Evolutionary conservation across 2,797 vertebrate species (phyloP), one percentile per base, ranked within the genome.

Genomic region (Trachurus trachurus): DNA sequence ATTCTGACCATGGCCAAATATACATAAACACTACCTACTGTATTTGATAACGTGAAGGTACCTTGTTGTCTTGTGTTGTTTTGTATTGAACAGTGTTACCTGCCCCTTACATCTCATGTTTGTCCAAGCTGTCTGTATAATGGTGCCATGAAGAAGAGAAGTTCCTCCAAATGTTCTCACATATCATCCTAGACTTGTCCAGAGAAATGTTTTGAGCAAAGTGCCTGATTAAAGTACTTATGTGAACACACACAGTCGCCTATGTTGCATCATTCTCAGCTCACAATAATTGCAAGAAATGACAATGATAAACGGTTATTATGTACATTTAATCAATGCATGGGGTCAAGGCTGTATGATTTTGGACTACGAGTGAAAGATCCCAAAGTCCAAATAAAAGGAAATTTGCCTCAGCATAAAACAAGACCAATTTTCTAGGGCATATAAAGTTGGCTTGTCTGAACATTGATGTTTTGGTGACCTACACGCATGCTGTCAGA

Each of bases 141-240:
- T 31, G 22, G 72, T 87, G 84, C 79, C 76, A 80, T 71, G 70
- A 64, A 82, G 63, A 81, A 71, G 66, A 81, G 45, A 80, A 74
- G 73, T 40, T 70, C 62, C 69, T 85, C 59, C 65, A 78, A 50
- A 79, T 84, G 73, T 84, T 83, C 78, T 72, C 62, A 63, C 76
- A 64, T 83, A 80, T 69, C 64, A 61, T 88, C 80, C 50, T 72
- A 73, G 52, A 64, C 47, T 74, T 72, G 69, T 89, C 79, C 58
- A 66, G 77, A 88, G 70, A 85, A 79, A 86, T 89, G 83, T 91
- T 90, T 85, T 80, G 87, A 92, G 92, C 71, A 87, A 94, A 95
- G 95, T 95, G 93, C 94, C 94, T 95, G 84, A 95, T 93, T 95
- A 95, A 95, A 96, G 88, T 93, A 86, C 89, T 92, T 90, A 86